Percentiles rank a stretch among this genome's conserved stretches.
phyloP scores from a whole-genome alignment of 2,113 vertebrate species.

The Chionodraco myersi region DNA sequence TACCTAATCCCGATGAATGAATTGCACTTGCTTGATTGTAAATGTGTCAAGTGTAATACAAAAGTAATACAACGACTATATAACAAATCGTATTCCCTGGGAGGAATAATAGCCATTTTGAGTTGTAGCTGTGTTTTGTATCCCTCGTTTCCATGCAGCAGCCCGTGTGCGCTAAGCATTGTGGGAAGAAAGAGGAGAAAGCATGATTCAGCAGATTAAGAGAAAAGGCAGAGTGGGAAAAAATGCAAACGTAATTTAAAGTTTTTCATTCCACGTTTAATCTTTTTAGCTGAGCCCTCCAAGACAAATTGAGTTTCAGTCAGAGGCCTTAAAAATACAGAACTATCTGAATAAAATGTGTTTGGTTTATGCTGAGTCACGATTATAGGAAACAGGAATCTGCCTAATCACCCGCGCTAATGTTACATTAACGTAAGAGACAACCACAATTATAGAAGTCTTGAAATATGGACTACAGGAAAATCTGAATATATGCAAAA shows the following conservation, averaged over 20 bases:
- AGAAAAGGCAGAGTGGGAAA: background rate
- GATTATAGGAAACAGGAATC: conserved; percentile 6
- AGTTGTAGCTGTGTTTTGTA: too few species aligned
- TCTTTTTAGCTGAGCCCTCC: background rate
- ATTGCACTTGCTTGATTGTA: too few species aligned
- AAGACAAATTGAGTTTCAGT: background rate
- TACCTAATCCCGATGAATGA: too few species aligned
- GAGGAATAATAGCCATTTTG: too few species aligned
- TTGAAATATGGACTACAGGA: too few species aligned
- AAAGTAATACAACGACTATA: too few species aligned
- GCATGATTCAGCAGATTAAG: conserved; percentile 44
- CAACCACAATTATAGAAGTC: too few species aligned
- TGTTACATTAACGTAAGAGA: background rate
- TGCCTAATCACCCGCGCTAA: background rate
- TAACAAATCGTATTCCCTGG: too few species aligned
- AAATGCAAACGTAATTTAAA: background rate
- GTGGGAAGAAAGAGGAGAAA: conserved; percentile 4
- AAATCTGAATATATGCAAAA: too few species aligned
- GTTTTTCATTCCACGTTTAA: background rate
- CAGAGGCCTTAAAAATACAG: background rate
- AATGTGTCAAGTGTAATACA: too few species aligned
- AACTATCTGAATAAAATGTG: background rate
- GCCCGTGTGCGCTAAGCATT: conserved; percentile 25
- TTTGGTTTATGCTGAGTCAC: background rate
- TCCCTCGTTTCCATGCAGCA: background rate